phyloP scores from a whole-genome alignment of 1,140 invertebrate species.

The Macrosteles quadrilineatus region DNA sequence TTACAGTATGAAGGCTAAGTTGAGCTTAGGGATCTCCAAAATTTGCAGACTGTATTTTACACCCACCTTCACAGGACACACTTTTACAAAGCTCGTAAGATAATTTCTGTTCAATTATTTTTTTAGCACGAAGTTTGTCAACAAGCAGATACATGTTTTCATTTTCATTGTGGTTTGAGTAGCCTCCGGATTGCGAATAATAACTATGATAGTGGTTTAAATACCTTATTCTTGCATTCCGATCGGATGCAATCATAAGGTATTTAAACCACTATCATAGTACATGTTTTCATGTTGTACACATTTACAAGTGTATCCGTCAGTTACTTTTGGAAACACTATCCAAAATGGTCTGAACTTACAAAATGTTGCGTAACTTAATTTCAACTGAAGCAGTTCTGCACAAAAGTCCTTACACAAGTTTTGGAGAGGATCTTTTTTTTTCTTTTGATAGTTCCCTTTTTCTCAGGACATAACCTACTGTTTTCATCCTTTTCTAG shows the following conservation, averaged over 20 bases:
- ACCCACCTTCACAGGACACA: background rate
- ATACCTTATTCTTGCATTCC: too few relatives aligned
- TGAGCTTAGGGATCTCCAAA: slow-evolving; percentile 30
- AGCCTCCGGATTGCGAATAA: too few relatives aligned
- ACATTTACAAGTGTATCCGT: background rate
- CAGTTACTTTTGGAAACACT: background rate
- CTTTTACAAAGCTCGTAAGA: background rate
- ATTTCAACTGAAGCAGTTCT: slow-evolving; percentile 9
- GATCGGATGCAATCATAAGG: too few relatives aligned
- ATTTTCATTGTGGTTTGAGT: too few relatives aligned
- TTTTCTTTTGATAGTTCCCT: background rate
- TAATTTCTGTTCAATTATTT: background rate
- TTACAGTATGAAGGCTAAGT: slow-evolving; percentile 27
- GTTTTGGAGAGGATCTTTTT: background rate
- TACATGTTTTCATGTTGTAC: background rate
- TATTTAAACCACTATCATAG: too few relatives aligned
- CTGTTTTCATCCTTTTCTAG: background rate
- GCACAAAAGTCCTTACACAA: background rate
- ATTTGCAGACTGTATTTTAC: slow-evolving; percentile 31
- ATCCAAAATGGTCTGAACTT: background rate
- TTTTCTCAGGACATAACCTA: slow-evolving; percentile 1
- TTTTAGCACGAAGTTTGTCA: background rate
- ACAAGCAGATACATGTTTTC: too few relatives aligned
- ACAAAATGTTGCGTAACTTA: background rate
- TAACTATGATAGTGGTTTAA: too few relatives aligned